phyloP scores from a whole-genome alignment of 2,113 vertebrate genomes.

The Delphinus delphis region DNA sequence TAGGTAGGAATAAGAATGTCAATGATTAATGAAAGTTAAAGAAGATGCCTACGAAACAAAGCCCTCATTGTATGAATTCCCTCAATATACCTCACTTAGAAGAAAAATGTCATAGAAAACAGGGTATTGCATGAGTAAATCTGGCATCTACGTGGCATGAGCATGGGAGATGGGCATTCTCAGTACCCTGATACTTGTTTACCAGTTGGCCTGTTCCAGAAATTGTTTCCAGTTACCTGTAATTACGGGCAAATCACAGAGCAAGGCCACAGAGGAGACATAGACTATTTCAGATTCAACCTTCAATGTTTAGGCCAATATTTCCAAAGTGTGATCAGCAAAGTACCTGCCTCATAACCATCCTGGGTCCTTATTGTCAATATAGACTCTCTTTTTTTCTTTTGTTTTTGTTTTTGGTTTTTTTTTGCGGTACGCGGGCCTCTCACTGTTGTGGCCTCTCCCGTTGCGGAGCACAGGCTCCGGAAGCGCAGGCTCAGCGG shows the following conservation, averaged over 20 bases:
- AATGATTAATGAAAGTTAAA: not conserved
- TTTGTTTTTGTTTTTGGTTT: no score
- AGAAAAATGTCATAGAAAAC: not conserved
- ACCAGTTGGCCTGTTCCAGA: not conserved
- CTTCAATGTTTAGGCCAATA: not conserved
- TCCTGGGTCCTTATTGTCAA: not conserved
- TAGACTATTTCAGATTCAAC: not conserved
- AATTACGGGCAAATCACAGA: not conserved
- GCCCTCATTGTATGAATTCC: conserved; percentile 11
- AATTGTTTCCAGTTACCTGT: not conserved
- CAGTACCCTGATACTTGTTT: not conserved
- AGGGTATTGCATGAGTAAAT: not conserved
- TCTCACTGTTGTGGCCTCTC: no score
- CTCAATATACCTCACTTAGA: conserved; percentile 4
- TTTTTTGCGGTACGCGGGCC: no score
- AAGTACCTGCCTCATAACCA: not conserved
- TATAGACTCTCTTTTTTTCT: not conserved
- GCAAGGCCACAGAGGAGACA: not conserved
- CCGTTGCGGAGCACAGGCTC: no score
- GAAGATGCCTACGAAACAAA: not conserved
- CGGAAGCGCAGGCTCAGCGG: no score
- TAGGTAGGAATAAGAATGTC: not conserved
- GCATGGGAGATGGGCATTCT: not conserved
- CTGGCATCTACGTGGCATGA: not conserved
- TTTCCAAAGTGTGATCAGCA: not conserved